Percentiles rank a stretch among this genome's conserved stretches.
These are phyloP conservation scores for Caenorhabditis briggsae DNA, from an alignment of 1,140 invertebrate species.

Conservation along the genomic window DNA sequence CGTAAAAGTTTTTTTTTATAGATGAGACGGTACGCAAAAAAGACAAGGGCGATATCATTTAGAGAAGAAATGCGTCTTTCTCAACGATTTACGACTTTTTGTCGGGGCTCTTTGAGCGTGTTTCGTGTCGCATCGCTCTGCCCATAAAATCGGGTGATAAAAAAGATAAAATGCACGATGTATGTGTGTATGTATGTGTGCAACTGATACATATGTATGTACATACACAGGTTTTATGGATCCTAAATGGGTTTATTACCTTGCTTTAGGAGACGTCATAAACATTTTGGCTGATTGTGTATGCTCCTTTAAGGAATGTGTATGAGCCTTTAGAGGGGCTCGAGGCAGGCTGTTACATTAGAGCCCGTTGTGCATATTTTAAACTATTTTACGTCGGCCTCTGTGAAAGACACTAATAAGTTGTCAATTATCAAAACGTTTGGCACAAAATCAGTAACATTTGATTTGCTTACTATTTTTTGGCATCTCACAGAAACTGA, in stretches of 20 bases:
- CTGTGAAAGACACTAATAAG: too few species aligned
- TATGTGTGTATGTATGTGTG: conserved; percentile 4
- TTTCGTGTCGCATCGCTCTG: conserved; percentile 1
- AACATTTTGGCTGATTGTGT: conserved; percentile 6
- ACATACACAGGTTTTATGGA: conserved; percentile 44
- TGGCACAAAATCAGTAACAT: too few species aligned
- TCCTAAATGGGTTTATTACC: conserved; percentile 53
- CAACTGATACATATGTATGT: conserved; percentile 39
- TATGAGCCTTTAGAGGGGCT: not conserved
- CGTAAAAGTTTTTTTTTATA: too few species aligned
- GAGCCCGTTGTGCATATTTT: too few species aligned
- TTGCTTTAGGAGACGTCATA: not conserved
- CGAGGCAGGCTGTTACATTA: too few species aligned
- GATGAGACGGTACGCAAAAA: too few species aligned
- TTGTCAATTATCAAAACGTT: too few species aligned
- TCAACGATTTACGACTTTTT: conserved; percentile 41
- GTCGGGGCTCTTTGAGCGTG: conserved; percentile 37
- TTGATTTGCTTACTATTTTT: too few species aligned
- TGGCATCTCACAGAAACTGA: too few species aligned
- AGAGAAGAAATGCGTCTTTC: not conserved
- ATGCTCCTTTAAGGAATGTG: not conserved
- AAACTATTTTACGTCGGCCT: too few species aligned
- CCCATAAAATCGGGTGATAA: conserved; percentile 37
- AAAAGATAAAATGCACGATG: not conserved
- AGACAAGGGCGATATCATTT: too few species aligned